Conservation (phyloP, 2,113 vertebrate species). For the Cyanoliseus patagonus region DNA sequence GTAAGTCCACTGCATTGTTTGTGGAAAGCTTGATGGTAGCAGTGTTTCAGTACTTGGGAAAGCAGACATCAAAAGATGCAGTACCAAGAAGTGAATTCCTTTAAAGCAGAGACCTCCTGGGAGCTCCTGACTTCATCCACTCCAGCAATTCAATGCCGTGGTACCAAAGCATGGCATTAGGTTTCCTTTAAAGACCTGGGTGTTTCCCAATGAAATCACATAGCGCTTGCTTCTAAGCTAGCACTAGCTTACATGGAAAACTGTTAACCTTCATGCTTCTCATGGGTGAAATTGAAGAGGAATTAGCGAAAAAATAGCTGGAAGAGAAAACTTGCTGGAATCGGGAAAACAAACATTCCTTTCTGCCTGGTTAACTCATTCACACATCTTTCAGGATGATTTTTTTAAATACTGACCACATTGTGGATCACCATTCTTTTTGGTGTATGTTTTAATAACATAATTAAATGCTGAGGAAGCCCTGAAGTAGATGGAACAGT, state of each 20-base stretch:
- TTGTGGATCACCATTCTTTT: not conserved
- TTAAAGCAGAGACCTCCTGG: not conserved
- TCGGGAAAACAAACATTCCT: not conserved
- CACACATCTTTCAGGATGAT: not conserved
- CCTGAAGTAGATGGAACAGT: not conserved
- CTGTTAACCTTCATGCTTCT: not conserved
- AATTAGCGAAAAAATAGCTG: not conserved
- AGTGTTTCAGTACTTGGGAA: not conserved
- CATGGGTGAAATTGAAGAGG: not conserved
- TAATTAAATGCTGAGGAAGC: not conserved
- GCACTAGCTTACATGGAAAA: not conserved
- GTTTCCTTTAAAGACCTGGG: not conserved
- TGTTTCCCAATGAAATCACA: not conserved
- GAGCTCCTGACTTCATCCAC: not conserved
- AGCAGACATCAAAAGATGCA: not conserved
- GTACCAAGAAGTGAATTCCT: not conserved
- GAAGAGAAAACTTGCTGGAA: not conserved
- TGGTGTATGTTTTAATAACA: not conserved
- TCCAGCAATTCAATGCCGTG: not conserved
- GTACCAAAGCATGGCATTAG: not conserved
- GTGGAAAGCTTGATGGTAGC: not conserved
- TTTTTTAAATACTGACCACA: not conserved
- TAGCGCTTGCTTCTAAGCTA: not conserved
- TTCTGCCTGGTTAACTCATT: slow-evolving; percentile 4
- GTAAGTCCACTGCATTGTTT: not conserved